Conservation (phyloP, 2,888 invertebrate genomes). For the Phyllotreta striolata region DNA sequence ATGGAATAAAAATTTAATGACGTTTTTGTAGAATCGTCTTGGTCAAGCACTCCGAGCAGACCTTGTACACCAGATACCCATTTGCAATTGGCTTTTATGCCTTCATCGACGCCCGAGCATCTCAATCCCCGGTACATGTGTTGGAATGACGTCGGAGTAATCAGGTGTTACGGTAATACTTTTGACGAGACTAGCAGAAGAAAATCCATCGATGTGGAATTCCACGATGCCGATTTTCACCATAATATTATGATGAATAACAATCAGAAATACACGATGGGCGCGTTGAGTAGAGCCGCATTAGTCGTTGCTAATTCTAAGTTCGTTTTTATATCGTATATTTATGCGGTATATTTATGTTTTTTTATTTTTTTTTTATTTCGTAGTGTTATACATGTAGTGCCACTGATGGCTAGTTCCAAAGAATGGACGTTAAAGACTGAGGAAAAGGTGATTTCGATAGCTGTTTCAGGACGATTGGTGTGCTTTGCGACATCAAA, state of each 20-base stretch:
- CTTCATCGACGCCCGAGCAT: slow-evolving; percentile 85
- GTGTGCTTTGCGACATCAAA: slow-evolving; percentile 81
- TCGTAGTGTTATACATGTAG: slow-evolving; percentile 75
- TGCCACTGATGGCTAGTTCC: slow-evolving; percentile 76
- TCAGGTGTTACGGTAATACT: slow-evolving; percentile 79
- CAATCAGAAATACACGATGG: slow-evolving; percentile 85
- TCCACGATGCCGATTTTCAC: slow-evolving; percentile 90
- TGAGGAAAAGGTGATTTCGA: slow-evolving; percentile 75
- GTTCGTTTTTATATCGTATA: slow-evolving; percentile 57
- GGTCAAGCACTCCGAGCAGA: slow-evolving; percentile 52
- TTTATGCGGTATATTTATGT: not conserved
- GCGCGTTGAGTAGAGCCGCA: slow-evolving; percentile 81
- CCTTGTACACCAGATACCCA: slow-evolving; percentile 63
- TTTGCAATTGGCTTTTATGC: slow-evolving; percentile 88
- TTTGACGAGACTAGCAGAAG: slow-evolving; percentile 68
- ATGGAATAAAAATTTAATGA: no score
- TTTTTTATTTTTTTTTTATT: slow-evolving; percentile 8
- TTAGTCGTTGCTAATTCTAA: slow-evolving; percentile 78
- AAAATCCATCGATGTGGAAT: slow-evolving; percentile 93
- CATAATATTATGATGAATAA: slow-evolving; percentile 91
- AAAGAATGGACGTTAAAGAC: slow-evolving; percentile 88
- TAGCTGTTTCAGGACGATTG: slow-evolving; percentile 74
- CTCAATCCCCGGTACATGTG: slow-evolving; percentile 75
- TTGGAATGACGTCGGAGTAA: slow-evolving; percentile 95
- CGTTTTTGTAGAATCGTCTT: slow-evolving; percentile 54